Base-by-base conservation (phyloP, 2,888 invertebrate genomes). In the Entomobrya proxima region DNA sequence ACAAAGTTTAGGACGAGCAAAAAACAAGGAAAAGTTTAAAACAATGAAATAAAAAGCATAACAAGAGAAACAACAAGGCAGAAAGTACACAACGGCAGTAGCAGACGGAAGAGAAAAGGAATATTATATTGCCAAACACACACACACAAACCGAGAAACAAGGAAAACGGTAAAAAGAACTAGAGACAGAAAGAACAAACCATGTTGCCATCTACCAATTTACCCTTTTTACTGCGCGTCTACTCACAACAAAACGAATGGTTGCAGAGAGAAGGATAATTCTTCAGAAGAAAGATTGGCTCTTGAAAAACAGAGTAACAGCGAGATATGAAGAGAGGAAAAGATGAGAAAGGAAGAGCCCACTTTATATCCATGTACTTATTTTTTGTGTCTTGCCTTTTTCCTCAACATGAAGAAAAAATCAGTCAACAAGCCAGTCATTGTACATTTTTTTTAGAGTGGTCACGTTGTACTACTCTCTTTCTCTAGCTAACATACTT, bases 1-100 rank as follows among this genome's bases (percentile, higher is more conserved):
- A 40, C 40, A 67, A 67, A 67, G 21, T 67, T 67, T 67, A 21
- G 40, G 24, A 61, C 40, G 40, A n/a, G n/a, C n/a, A n/a, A n/a
- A 21, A 40, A 67, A 58, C 24, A 15, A 9, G 30, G 58, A n/a
- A 67, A 67, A 67, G 67, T 67, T 67, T 67, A 64, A 64, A 64
- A 64, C 64, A 64, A 6, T n/a, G n/a, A n/a, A n/a, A n/a, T n/a
- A n/a, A n/a, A n/a, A n/a, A n/a, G n/a, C n/a, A n/a, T n/a, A n/a
- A n/a, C n/a, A n/a, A 24, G 40, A 40, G 6, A 24, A 24, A 13
- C 6, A 9, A 11, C 11, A 67, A 37, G 1, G 24, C 11, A 30
- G 11, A 58, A 58, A 6, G 24, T 5, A 13, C 40, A 24, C 18
- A 5, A 2, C 1, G 6, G 2, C 2, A 15, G 7, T 9, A 30